Evolutionary conservation across 2,797 vertebrate genomes (phyloP).

Genomic region (Rhinatrema bivittatum): DNA sequence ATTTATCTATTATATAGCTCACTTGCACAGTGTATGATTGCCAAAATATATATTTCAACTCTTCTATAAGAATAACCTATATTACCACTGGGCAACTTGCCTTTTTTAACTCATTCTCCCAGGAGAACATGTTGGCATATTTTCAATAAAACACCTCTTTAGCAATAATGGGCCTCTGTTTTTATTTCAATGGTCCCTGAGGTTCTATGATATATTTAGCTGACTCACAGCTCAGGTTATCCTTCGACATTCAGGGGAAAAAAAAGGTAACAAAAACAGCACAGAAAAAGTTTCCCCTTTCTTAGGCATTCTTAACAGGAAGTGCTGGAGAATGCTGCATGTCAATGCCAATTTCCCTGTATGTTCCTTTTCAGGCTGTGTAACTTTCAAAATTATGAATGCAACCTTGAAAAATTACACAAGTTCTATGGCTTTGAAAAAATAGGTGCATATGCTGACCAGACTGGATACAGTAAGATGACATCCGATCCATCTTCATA

Average conservation of each 20-base stretch:
- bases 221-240: conserved; percentile 47
- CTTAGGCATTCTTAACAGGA: no score
- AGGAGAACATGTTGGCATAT: conserved; percentile 61
- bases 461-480: no score
- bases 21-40: conserved; percentile 8
- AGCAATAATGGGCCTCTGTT: conserved; percentile 85
- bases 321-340: no score
- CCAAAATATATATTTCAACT: conserved; percentile 16
- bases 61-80: conserved; percentile 22
- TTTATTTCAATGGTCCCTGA: conserved; percentile 81
- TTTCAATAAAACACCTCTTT: conserved; percentile 94
- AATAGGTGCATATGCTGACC: no score
- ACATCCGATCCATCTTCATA: no score
- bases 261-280: neutral
- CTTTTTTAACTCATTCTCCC: conserved; percentile 50
- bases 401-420: no score
- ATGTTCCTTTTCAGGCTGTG: no score
- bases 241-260: conserved; percentile 14
- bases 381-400: no score
- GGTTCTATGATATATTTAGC: conserved; percentile 85
- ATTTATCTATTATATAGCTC: conserved; percentile 10
- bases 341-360: no score
- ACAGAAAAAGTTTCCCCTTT: conserved; percentile 1
- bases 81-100: conserved; percentile 23
- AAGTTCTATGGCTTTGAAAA: no score